Base-by-base conservation (phyloP, 2,797 vertebrate genomes). In the Oreochromis grahami region DNA sequence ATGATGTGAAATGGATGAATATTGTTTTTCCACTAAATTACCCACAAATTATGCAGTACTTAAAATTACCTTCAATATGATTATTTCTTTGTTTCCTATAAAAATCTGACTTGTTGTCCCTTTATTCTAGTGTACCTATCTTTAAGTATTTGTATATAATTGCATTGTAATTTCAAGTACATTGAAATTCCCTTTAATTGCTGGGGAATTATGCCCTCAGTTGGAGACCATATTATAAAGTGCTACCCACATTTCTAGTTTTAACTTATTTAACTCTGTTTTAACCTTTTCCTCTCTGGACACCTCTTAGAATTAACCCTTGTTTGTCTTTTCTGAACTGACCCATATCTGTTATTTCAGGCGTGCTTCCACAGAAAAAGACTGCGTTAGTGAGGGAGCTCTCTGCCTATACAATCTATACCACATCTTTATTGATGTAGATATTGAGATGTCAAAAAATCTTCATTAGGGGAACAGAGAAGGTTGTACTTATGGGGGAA, bases 211-310 rank as follows among this genome's bases (percentile, higher is more conserved):
- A 63, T 36, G 32, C 58, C 32, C 58, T 63, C 58, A 63, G 19
- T 8, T 63, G 32, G 58, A 36, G 32, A 36, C 58, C 32, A 36
- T 36, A 36, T 63, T 36, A 36, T 0, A 36, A 36, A 36, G 58
- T 63, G 58, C 19, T n/a, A 36, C 58, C 32, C 34, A 36, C 10
- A 65, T 65, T 65, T 65, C 60, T 38, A 65, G 60, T 65, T 65
- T 38, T 65, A 65, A 65, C 34, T 65, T 65, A 21, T 65, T 65
- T 65, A n/a, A 65, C 0, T 36, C 0, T 63, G 3, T 36, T 63
- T 63, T 36, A 0, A 63, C 1, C 58, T 63, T 63, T 38, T 65
- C 34, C 60, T 34, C 34, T 21, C 4, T 0, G 60, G 19, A 38
- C 34, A 38, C 63, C n/a, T 68, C n/a, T 21, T 68, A 21, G 63